Percentiles rank a stretch among this genome's conserved stretches.
Evolutionary conservation across 2,113 vertebrate species (phyloP).

Genomic region (Columbina picui): DNA sequence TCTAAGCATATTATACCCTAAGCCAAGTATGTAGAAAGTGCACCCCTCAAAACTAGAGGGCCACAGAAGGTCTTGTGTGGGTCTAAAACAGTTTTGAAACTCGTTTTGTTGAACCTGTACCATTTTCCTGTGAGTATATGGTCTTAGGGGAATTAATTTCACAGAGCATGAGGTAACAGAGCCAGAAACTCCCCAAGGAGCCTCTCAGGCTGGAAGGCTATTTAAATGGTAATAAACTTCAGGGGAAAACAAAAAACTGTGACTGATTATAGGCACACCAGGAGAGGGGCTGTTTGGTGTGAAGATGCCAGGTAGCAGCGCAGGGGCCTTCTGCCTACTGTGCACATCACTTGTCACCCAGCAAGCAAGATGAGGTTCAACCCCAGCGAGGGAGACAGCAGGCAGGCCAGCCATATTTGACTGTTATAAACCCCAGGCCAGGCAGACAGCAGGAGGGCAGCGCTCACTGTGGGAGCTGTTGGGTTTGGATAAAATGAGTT

Average conservation of each 20-base stretch:
- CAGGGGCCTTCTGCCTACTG: neutral
- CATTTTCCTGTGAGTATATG: neutral
- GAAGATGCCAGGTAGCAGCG: accelerated
- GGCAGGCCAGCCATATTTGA: too few relatives aligned
- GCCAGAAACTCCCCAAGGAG: neutral
- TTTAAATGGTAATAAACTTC: constrained; percentile 60
- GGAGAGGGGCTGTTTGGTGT: neutral
- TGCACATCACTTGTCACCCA: neutral
- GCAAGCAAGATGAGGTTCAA: neutral
- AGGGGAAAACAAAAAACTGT: neutral
- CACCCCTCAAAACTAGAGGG: neutral
- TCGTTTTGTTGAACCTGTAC: neutral
- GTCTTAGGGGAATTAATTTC: neutral
- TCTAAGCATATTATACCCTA: neutral
- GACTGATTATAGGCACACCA: neutral
- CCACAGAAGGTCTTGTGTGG: neutral
- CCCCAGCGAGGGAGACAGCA: neutral
- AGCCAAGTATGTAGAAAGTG: neutral
- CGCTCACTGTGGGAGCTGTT: neutral
- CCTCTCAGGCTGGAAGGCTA: neutral
- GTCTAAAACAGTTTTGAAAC: constrained; percentile 6
- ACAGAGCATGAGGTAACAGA: neutral
- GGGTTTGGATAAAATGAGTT: neutral
- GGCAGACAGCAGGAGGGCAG: neutral
- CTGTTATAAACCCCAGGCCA: too few relatives aligned